These are phyloP conservation scores for Neofelis nebulosa DNA, from an alignment of 2,113 vertebrate species.

Conservation along the genomic window DNA sequence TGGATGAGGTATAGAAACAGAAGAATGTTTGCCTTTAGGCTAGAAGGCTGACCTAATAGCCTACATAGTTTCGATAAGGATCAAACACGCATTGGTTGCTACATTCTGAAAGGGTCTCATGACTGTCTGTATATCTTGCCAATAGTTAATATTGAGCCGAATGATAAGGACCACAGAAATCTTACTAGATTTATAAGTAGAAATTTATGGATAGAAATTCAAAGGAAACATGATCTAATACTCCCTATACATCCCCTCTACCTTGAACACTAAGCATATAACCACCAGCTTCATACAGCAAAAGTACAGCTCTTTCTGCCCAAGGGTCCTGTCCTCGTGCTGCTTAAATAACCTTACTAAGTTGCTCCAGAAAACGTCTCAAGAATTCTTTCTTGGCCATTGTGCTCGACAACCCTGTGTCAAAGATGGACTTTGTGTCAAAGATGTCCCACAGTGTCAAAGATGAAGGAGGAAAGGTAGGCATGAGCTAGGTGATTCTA, in stretches of 20 bases:
- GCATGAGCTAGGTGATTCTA: not conserved
- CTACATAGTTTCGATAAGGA: not conserved
- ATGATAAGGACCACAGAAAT: not conserved
- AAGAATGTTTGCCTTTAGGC: not conserved
- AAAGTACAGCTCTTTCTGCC: not conserved
- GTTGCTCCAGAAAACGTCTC: not conserved
- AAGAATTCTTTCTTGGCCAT: not conserved
- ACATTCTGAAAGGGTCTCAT: not conserved
- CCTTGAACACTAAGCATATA: not conserved
- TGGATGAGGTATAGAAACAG: not conserved
- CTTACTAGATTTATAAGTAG: not conserved
- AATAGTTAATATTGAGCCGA: not conserved
- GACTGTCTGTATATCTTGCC: not conserved
- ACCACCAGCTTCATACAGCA: not conserved
- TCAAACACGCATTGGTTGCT: not conserved
- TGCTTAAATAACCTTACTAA: not conserved
- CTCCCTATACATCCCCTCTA: not conserved
- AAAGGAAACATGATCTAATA: not conserved
- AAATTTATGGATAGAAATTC: not conserved
- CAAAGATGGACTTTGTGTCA: too few relatives aligned
- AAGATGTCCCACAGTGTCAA: not conserved
- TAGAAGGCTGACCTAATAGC: not conserved
- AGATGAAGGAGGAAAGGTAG: not conserved
- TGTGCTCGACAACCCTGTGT: not conserved
- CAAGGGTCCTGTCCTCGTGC: not conserved